Base-by-base conservation (phyloP, 2,113 vertebrate species). In the Pteropus alecto region DNA sequence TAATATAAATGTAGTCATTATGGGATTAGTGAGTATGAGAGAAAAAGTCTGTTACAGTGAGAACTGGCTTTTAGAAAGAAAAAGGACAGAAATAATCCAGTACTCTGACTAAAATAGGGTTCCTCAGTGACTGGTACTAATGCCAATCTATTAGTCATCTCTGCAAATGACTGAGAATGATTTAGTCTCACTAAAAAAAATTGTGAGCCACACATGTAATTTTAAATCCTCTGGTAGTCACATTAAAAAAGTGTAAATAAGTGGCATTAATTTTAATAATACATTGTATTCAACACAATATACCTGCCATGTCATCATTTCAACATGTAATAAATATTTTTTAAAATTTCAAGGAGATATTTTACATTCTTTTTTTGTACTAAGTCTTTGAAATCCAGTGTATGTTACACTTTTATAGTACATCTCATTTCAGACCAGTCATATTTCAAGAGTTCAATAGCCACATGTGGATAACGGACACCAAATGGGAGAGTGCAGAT, bases 251-350 rank as follows among this genome's bases (percentile, higher is more conserved):
- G 14, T 6, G 21, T 54, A 54, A 77, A 51, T 2, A 35, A 26
- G 7, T 77, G 16, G 84, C 83, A 92, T 82, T 94, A 63, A 87
- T 78, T 95, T 83, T 61, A 93, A 46, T 38, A 86, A 73, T 73
- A 48, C 33, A 78, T 35, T 63, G 78, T 85, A 83, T 70, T 93
- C 58, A 90, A 88, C 3, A 60, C 30, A 78, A 41, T 56, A 82
- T 54, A 70, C 12, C 38, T 21, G 14, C 43, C 70, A 94, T 54
- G n/a, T 24, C 56, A 60, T 63, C 30, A 87, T 65, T 74, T 93
- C 12, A 92, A 74, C 33, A 60, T 51, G 71, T 24, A 76, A 76
- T n/a, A 35, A 60, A 7, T n/a, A 33, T 67, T 79, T 77, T 84
- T 21, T 2, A 26, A 8, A 73, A 94, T 60, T 94, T 68, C 30